Conservation (phyloP, 2,797 vertebrate genomes). For the Chelidonichthys spinosus region DNA sequence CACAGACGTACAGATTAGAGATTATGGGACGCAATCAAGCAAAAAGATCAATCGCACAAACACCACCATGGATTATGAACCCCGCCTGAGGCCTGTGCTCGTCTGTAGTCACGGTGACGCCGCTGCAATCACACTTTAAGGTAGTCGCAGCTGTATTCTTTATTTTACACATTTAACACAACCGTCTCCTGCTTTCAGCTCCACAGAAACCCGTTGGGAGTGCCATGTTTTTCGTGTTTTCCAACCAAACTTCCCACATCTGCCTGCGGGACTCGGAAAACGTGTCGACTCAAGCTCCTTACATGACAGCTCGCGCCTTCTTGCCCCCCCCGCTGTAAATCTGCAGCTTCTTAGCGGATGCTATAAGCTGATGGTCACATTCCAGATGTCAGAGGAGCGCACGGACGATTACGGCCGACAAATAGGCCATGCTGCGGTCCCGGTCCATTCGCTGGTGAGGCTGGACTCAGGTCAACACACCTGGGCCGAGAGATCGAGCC, state of each 20-base stretch:
- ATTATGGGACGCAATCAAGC: slow-evolving; percentile 68
- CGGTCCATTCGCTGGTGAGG: slow-evolving; percentile 38
- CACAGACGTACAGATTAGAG: slow-evolving; percentile 57
- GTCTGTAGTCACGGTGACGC: slow-evolving; percentile 36
- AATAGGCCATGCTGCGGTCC: slow-evolving; percentile 54
- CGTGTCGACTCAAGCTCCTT: slow-evolving; percentile 68
- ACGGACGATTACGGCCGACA: slow-evolving; percentile 59
- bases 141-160: background rate
- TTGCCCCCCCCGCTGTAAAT: slow-evolving; percentile 64
- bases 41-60: slow-evolving; percentile 58
- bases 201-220: background rate
- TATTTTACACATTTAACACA: background rate
- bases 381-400: slow-evolving; percentile 74
- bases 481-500: slow-evolving; percentile 36
- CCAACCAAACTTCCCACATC: too few relatives aligned
- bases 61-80: slow-evolving; percentile 44
- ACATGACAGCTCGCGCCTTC: slow-evolving; percentile 59
- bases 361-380: slow-evolving; percentile 71
- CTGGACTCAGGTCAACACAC: slow-evolving; percentile 59
- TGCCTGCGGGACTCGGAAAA: slow-evolving; percentile 21
- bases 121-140: too few relatives aligned
- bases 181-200: background rate
- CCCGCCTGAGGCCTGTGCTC: slow-evolving; percentile 23
- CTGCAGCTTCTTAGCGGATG: slow-evolving; percentile 70
- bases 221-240: background rate